Evolutionary conservation across 2,797 vertebrate species (phyloP).

Genomic region (Petrocephalus schoutedeni): DNA sequence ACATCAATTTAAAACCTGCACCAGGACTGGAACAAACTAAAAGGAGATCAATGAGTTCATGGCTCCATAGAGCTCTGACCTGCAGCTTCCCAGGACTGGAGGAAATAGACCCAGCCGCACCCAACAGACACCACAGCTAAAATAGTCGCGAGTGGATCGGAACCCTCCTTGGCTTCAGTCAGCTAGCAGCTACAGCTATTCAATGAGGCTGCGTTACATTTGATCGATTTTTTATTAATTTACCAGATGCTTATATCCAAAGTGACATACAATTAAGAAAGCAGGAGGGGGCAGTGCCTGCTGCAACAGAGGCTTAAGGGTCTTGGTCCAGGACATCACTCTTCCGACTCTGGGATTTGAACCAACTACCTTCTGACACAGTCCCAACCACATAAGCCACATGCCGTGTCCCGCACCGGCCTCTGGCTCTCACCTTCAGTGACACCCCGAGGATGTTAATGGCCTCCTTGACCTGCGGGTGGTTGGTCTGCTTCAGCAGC

Average conservation of each 20-base stretch:
- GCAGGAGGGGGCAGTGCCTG: neutral
- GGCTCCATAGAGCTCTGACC: neutral
- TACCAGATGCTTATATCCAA: neutral
- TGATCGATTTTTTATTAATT: neutral
- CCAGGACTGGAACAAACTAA: neutral
- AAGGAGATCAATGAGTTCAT: neutral
- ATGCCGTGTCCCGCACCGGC: neutral
- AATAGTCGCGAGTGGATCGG: neutral
- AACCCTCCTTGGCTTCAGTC: neutral
- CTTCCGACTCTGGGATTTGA: neutral
- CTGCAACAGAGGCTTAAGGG: neutral
- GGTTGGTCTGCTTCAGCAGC: slow-evolving; percentile 74
- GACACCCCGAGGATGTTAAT: slow-evolving; percentile 93
- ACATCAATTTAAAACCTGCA: neutral
- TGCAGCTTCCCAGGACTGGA: slow-evolving; percentile 39
- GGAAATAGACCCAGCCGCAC: slow-evolving; percentile 2
- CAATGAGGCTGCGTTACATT: neutral
- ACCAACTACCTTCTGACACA: neutral
- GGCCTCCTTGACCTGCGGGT: slow-evolving; percentile 83
- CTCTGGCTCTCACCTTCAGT: slow-evolving; percentile 75
- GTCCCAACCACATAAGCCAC: neutral
- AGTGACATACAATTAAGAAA: neutral
- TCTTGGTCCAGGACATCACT: neutral
- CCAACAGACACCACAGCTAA: neutral
- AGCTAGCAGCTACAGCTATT: neutral